A percentile compares a stretch with the other conserved stretches of the same genome.
Evolutionary conservation across 2,888 invertebrate species (phyloP).

Genomic region (Ormia ochracea): DNA sequence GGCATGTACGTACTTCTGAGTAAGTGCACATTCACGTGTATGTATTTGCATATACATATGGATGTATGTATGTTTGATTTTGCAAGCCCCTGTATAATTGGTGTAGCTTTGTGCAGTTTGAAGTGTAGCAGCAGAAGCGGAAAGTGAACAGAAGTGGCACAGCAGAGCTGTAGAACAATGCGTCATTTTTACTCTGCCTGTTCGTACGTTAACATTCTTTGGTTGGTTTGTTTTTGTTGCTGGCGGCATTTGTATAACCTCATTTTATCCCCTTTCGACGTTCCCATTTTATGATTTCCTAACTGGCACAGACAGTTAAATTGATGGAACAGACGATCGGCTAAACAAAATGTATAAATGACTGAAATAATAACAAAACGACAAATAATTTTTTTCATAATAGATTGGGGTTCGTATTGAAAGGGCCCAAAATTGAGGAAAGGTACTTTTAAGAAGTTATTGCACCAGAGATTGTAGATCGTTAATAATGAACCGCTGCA

Average conservation of each 20-base stretch:
- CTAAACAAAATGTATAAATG: conserved; percentile 24
- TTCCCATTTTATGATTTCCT: conserved; percentile 32
- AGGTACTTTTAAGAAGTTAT: too few relatives aligned
- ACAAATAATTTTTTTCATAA: neutral
- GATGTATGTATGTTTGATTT: neutral
- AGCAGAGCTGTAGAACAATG: conserved; percentile 50
- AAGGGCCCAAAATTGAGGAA: too few relatives aligned
- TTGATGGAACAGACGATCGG: neutral
- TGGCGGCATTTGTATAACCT: conserved; percentile 54
- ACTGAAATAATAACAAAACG: neutral
- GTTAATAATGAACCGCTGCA: too few relatives aligned
- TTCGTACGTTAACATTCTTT: conserved; percentile 60
- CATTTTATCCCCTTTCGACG: conserved; percentile 36
- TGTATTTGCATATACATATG: neutral
- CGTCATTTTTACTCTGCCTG: conserved; percentile 56
- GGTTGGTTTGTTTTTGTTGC: conserved; percentile 2
- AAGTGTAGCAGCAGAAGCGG: neutral
- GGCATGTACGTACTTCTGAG: too few relatives aligned
- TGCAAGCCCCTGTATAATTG: neutral
- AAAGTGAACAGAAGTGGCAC: too few relatives aligned
- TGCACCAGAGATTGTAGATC: too few relatives aligned
- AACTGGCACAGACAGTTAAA: conserved; percentile 50
- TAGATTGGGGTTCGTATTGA: too few relatives aligned
- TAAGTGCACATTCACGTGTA: too few relatives aligned
- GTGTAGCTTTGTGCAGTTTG: conserved; percentile 2